Conservation (phyloP, 2,888 invertebrate species). For the Poecilus cupreus region DNA sequence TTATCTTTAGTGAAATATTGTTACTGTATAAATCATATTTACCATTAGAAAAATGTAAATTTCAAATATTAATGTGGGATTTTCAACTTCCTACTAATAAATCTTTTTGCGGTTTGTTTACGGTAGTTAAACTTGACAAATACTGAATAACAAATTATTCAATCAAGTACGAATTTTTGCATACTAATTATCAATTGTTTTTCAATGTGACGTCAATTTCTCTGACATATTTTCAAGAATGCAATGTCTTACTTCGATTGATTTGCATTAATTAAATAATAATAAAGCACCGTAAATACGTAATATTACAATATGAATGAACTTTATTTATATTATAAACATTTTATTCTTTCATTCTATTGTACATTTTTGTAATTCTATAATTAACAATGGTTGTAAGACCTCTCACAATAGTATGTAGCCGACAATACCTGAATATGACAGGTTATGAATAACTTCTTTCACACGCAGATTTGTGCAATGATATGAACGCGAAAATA, state of each 20-base stretch:
- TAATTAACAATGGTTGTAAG: not conserved
- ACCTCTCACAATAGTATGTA: not conserved
- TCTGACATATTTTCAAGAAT: not conserved
- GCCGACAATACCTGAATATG: not conserved
- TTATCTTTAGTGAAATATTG: too few relatives aligned
- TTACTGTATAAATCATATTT: too few relatives aligned
- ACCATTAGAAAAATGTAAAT: too few relatives aligned
- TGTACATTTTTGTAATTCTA: slow-evolving; percentile 1
- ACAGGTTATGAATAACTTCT: slow-evolving; percentile 22
- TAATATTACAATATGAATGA: too few relatives aligned
- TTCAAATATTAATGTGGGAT: not conserved
- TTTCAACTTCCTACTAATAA: not conserved
- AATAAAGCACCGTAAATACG: not conserved
- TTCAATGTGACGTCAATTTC: not conserved
- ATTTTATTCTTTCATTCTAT: not conserved
- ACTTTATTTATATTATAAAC: too few relatives aligned
- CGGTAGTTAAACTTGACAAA: not conserved
- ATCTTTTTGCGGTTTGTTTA: not conserved
- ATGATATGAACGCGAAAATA: slow-evolving; percentile 7
- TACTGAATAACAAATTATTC: not conserved
- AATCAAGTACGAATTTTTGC: slow-evolving; percentile 4
- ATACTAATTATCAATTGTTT: slow-evolving; percentile 16
- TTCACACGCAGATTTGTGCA: slow-evolving; percentile 23
- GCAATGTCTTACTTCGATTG: not conserved
- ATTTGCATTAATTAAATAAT: not conserved